Evolutionary conservation across 2,113 vertebrate species (phyloP).

Genomic region (Lethenteron camtschaticum): DNA sequence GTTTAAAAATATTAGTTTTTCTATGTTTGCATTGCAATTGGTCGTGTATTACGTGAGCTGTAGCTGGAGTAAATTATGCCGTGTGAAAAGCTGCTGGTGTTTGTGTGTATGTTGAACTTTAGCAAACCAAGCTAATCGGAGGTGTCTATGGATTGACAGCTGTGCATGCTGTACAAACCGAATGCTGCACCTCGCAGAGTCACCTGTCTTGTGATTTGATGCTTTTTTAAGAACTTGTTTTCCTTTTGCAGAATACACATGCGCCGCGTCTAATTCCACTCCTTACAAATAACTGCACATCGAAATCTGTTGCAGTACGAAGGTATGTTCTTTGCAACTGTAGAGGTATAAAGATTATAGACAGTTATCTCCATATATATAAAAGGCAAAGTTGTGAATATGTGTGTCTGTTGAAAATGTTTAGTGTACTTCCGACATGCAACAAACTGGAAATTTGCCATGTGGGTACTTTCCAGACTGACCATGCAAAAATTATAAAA

Average conservation of each 20-base stretch:
- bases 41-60: too few species aligned
- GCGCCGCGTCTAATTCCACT: constrained; percentile 87
- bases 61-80: not conserved
- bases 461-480: too few species aligned
- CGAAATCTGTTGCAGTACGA: constrained; percentile 86
- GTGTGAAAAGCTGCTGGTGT: not conserved
- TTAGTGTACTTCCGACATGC: too few species aligned
- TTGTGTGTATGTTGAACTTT: not conserved
- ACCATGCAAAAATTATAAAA: too few species aligned
- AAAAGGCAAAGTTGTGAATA: too few species aligned
- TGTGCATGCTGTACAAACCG: not conserved
- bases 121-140: not conserved
- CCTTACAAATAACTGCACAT: constrained; percentile 93
- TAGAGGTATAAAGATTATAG: too few species aligned
- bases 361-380: constrained; percentile 6
- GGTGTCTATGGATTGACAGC: not conserved
- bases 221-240: not conserved
- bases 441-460: too few species aligned
- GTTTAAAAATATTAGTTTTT: too few species aligned
- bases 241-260: constrained; percentile 53
- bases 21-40: too few species aligned
- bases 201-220: not conserved
- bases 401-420: too few species aligned
- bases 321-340: constrained; percentile 28
- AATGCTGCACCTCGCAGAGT: not conserved